A percentile compares a stretch with the other conserved stretches of the same genome.
These are phyloP conservation scores for Spodoptera litura DNA, from an alignment of 1,140 invertebrate genomes.

Conservation along the genomic window DNA sequence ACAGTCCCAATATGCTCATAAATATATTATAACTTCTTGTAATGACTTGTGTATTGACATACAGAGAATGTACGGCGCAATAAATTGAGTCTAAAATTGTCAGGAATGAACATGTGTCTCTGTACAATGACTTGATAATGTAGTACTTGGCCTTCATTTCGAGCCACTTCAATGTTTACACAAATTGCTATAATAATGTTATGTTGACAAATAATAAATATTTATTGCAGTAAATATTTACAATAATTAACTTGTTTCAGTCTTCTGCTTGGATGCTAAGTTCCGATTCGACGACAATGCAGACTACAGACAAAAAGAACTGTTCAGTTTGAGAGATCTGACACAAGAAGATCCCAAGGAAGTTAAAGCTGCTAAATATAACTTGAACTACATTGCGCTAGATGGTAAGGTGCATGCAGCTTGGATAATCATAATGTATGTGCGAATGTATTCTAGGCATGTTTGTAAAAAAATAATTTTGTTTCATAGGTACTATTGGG, in stretches of 20 bases:
- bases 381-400: conserved; percentile 98
- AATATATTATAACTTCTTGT: no score
- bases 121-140: no score
- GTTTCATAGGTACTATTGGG: conserved; percentile 89
- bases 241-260: conserved; percentile 83
- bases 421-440: conserved; percentile 28
- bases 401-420: conserved; percentile 89
- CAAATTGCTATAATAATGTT: no score
- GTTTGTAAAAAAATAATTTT: background rate
- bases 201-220: no score
- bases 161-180: no score
- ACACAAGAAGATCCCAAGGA: conserved; percentile 97
- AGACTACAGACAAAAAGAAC: conserved; percentile 96
- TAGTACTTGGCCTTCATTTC: no score
- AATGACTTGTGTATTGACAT: no score
- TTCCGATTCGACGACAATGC: conserved; percentile 98
- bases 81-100: no score
- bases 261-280: conserved; percentile 97
- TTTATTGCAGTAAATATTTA: background rate
- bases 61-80: no score
- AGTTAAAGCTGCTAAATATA: conserved; percentile 96
- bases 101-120: no score
- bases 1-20: no score
- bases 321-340: conserved; percentile 95
- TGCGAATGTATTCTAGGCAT: no score